Percentiles rank a stretch among this genome's conserved stretches.
Conservation (phyloP, 1,140 invertebrate genomes). For the Lasioglossum baleicum region DNA sequence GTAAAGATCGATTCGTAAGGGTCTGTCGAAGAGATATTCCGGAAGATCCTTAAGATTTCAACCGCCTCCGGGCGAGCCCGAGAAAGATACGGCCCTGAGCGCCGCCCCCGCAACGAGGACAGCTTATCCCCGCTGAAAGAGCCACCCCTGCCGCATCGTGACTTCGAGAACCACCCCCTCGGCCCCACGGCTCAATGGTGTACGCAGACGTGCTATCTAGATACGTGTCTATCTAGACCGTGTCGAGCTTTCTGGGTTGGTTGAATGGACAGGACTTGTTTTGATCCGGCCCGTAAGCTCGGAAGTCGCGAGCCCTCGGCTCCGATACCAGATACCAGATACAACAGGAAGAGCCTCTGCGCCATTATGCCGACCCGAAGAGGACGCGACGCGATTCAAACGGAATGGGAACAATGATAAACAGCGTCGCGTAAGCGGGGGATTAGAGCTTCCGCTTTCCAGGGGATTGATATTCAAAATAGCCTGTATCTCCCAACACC, state of each 20-base stretch:
- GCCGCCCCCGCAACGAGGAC: background rate
- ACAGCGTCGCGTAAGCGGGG: background rate
- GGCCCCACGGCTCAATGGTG: slow-evolving; percentile 25
- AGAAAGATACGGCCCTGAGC: background rate
- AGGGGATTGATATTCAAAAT: background rate
- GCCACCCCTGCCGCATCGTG: slow-evolving; percentile 29
- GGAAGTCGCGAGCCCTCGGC: background rate
- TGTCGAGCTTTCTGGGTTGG: slow-evolving; percentile 20
- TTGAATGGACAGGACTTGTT: slow-evolving; percentile 44
- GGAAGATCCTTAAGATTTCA: background rate
- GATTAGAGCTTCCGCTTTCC: background rate
- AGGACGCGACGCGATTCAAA: too few relatives aligned
- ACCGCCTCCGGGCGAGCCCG: background rate
- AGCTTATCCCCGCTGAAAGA: background rate
- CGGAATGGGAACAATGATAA: background rate
- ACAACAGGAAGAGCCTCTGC: too few relatives aligned
- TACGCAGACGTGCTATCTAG: slow-evolving; percentile 39
- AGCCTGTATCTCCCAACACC: background rate
- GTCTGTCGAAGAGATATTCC: too few relatives aligned
- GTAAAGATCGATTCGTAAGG: too few relatives aligned
- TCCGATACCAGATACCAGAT: too few relatives aligned
- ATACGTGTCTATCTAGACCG: slow-evolving; percentile 40
- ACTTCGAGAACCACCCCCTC: slow-evolving; percentile 18
- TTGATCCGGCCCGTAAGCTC: slow-evolving; percentile 21
- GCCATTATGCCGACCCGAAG: background rate